Conservation (phyloP, 2,888 invertebrate species). For the Ptilodon capucinus region DNA sequence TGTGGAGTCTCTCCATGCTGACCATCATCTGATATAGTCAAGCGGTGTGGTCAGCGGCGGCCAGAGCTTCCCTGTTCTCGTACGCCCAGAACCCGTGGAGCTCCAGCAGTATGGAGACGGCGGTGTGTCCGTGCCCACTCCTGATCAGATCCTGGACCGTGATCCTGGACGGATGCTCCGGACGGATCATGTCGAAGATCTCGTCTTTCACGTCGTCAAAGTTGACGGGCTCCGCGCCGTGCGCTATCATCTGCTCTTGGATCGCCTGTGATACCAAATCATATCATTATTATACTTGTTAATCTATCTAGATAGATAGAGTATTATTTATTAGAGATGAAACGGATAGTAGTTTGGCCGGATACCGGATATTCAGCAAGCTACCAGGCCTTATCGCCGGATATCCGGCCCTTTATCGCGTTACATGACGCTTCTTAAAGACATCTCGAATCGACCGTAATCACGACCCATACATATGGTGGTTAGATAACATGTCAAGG, state of each 20-base stretch:
- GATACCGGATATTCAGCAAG: no score
- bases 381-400: no score
- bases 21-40: constrained; percentile 20
- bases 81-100: constrained; percentile 98
- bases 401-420: no score
- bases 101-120: constrained; percentile 96
- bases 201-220: constrained; percentile 98
- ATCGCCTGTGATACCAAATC: constrained; percentile 85
- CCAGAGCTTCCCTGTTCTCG: constrained; percentile 84
- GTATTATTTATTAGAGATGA: no score
- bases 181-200: constrained; percentile 98
- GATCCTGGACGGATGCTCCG: constrained; percentile 91
- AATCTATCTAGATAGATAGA: no score
- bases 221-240: constrained; percentile 94
- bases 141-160: constrained; percentile 91
- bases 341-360: no score
- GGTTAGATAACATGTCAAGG: no score
- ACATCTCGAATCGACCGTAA: no score
- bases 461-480: no score
- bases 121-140: constrained; percentile 96
- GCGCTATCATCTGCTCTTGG: constrained; percentile 93
- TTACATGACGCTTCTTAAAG: no score
- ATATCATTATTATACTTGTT: no score
- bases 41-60: constrained; percentile 11
- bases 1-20: neutral